phyloP scores from a whole-genome alignment of 2,113 vertebrate genomes.

The Microcebus ravelobensis region DNA sequence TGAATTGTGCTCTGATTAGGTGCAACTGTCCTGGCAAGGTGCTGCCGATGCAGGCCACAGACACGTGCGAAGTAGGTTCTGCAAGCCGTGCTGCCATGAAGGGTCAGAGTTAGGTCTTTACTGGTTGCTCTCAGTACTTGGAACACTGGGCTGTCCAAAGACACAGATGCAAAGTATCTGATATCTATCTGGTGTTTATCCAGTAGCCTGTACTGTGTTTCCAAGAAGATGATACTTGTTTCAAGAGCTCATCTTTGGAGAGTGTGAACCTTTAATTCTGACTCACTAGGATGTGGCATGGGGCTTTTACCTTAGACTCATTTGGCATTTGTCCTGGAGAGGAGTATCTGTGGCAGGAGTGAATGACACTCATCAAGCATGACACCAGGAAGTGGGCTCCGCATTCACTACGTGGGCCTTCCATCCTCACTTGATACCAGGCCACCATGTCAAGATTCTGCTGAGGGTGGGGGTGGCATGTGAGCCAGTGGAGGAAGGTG shows the following conservation, averaged over 20 bases:
- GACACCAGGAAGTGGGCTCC: background rate
- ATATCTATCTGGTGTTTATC: background rate
- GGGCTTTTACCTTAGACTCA: background rate
- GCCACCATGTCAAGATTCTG: background rate
- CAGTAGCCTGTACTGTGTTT: background rate
- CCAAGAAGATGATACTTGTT: background rate
- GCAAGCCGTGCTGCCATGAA: background rate
- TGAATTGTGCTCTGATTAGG: background rate
- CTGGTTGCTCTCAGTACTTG: background rate
- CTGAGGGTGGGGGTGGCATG: background rate
- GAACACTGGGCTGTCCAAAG: background rate
- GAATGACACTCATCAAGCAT: background rate
- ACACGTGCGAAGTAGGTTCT: background rate
- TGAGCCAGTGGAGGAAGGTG: background rate
- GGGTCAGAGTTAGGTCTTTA: background rate
- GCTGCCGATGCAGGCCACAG: background rate
- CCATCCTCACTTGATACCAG: background rate
- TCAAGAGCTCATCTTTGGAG: conserved; percentile 28
- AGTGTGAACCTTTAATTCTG: conserved; percentile 21
- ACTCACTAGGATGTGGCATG: conserved; percentile 37
- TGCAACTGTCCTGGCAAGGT: background rate
- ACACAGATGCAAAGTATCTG: background rate
- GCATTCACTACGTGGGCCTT: background rate
- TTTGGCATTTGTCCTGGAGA: conserved; percentile 13
- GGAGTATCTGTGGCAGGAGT: background rate